Base-by-base conservation (phyloP, 1,140 invertebrate genomes). In the Triops cancriformis region DNA sequence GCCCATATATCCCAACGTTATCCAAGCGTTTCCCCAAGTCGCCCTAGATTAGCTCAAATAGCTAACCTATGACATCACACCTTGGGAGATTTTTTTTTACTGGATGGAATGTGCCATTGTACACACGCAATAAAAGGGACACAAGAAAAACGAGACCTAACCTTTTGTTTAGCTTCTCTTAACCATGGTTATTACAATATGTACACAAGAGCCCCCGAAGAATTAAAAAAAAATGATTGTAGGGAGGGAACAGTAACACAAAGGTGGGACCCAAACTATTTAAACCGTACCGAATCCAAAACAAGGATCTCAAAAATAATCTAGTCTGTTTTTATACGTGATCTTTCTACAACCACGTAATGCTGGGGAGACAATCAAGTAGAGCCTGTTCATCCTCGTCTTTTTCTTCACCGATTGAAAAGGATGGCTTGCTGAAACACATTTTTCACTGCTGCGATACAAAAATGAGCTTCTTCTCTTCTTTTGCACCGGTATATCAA, bases 141-240 rank as follows among this genome's bases (percentile, higher is more conserved):
- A 64, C 9, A 23, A 64, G 23, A 64, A 64, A 23, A 64, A 64
- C 51, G 51, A 64, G 51, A 23, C 51, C 51, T 64, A 64, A 64
- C 51, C 51, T 64, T 64, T 64, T 23, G 4, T 23, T 64, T 64
- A 64, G 51, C 51, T 14, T 64, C 51, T 37, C 31, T 37, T 37
- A 64, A 64, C n/a, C 51, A 64, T 64, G 51, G 51, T 64, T 64
- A 64, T 64, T 64, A 64, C 51, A 64, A 18, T 64, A 64, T 64
- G 51, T 64, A 64, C 51, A 64, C 10, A 64, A 23, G 23, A 64
- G 51, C 14, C 51, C 51, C 51, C 51, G 51, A 64, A 64, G 18
- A n/a, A 64, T n/a, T 64, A 18, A 18, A 64, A 64, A 23, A 23
- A 23, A 23, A n/a, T 14, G 9, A 64, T 64, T 23, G 51, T 64